These are phyloP conservation scores for Dryocosmus kuriphilus DNA, from an alignment of 2,888 invertebrate genomes.

Conservation along the genomic window DNA sequence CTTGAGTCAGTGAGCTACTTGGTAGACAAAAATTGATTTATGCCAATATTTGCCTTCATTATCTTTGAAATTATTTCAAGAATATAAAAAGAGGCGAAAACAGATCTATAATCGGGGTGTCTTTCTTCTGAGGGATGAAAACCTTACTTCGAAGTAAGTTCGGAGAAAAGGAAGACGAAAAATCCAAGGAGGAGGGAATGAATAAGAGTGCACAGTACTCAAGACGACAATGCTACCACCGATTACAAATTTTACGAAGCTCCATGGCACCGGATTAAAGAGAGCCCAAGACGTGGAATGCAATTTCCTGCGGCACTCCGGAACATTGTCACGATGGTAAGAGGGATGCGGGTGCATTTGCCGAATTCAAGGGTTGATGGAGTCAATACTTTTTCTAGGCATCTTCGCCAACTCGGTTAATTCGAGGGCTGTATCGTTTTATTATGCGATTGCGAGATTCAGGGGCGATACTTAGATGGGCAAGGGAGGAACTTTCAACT, in stretches of 20 bases:
- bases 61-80: not conserved
- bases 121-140: too few relatives aligned
- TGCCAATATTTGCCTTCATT: not conserved
- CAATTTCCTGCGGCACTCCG: conserved; percentile 56
- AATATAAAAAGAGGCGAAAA: not conserved
- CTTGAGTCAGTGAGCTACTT: not conserved
- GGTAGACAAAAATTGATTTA: not conserved
- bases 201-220: not conserved
- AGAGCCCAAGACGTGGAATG: conserved; percentile 54
- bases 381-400: conserved; percentile 46
- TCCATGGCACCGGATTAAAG: conserved; percentile 53
- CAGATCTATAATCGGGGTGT: not conserved
- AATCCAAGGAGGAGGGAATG: not conserved
- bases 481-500: not conserved
- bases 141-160: not conserved
- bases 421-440: conserved; percentile 44
- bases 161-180: not conserved
- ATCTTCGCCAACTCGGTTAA: conserved; percentile 45
- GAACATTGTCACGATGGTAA: conserved; percentile 26
- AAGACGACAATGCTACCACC: conserved; percentile 55
- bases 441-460: conserved; percentile 38
- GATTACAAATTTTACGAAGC: conserved; percentile 60
- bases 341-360: not conserved
- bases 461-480: not conserved
- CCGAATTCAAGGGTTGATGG: not conserved